Base-by-base conservation (phyloP, 30 jellyfish, hydroid and myxozoan genomes). In the Turritopsis rubra region DNA sequence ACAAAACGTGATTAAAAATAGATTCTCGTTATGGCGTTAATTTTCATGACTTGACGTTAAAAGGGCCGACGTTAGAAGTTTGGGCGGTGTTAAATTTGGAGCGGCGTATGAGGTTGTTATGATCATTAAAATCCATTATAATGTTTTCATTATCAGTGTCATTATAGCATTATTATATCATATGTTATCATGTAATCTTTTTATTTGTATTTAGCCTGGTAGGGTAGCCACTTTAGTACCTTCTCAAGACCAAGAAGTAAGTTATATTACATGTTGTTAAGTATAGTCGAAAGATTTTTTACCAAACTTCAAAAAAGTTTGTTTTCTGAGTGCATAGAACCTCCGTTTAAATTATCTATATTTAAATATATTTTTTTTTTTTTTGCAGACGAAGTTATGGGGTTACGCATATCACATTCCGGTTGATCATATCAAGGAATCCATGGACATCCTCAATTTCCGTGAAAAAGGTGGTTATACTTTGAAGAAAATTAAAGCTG, bases 391-490 rank as follows among this genome's bases (percentile, higher is more conserved):
- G 7, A 53, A 29, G 16, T 85, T 96, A 18, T 94, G 99, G 99
- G 99, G 99, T 22, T 72, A 75, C 53, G 99, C 99, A 18, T 94
- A 75, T 75, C 85, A 89, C 41, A 91, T 94, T 18, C 89, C 79
- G 16, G 90, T 89, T 18, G 71, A 76, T 21, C 79, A 90, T 1
- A 89, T 83, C 18, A 83, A 95, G 66, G 97, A 88, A 71, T 90
- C 95, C 16, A 76, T 94, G 95, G 88, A 87, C 31, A 81, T 85
- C 81, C 82, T 94, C 89, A 83, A 94, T 71, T 90, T 75, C 54
- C 88, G 99, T 4, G 99, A 94, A 81, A 94, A 94, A 79, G 99
- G 97, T 1, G 99, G 99, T 73, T 94, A 94, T 89, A 70, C 99
- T 52, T 79, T 84, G 73, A 85, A 82, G 80, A 68, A 52, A 53